Percentiles rank a stretch among this genome's conserved stretches.
These are phyloP conservation scores for Hirundo rustica DNA, from an alignment of 2,797 vertebrate species.

Conservation along the genomic window DNA sequence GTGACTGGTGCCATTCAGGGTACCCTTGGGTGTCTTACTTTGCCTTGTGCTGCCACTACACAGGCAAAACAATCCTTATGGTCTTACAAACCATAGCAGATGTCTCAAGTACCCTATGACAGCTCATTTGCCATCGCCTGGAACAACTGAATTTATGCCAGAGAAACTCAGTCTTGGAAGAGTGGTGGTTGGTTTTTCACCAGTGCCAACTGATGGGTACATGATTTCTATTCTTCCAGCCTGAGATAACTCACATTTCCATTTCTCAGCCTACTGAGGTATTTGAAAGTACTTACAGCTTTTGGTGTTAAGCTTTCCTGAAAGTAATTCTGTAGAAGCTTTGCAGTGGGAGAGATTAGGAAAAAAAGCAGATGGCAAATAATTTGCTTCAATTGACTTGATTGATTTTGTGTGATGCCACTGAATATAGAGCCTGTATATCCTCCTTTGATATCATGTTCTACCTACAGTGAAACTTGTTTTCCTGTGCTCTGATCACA, in stretches of 20 bases:
- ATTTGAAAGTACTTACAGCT: background rate
- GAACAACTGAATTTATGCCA: background rate
- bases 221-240: background rate
- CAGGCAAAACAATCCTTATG: accelerated
- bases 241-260: background rate
- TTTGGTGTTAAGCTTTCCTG: background rate
- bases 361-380: background rate
- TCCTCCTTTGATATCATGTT: background rate
- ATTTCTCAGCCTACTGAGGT: background rate
- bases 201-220: background rate
- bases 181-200: background rate
- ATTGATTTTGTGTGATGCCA: background rate
- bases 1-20: background rate
- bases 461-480: background rate
- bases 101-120: background rate
- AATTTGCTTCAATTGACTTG: background rate
- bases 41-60: background rate
- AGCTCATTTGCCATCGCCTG: background rate
- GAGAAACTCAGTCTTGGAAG: background rate
- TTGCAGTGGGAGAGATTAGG: background rate
- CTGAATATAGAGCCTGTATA: background rate
- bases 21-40: background rate
- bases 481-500: background rate
- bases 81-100: background rate
- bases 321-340: background rate